These are phyloP conservation scores for Crypturellus undulatus DNA, from an alignment of 2,113 vertebrate species.

Conservation along the genomic window DNA sequence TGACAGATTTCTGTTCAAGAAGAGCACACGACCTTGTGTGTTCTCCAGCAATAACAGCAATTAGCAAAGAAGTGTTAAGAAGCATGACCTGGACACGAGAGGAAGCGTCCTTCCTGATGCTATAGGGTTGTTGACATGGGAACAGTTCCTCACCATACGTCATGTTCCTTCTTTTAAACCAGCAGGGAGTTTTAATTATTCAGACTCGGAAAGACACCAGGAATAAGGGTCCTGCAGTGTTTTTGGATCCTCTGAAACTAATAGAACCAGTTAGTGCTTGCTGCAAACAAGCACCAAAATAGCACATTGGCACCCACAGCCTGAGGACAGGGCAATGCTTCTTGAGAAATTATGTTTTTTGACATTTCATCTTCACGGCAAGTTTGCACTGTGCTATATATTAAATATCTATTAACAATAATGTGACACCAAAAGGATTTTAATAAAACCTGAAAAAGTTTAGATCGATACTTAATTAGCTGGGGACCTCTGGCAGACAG, in stretches of 20 bases:
- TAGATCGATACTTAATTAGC: background rate
- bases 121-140: slow-evolving; percentile 31
- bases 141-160: background rate
- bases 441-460: background rate
- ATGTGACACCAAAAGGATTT: background rate
- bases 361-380: background rate
- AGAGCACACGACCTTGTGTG: background rate
- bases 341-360: background rate
- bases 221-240: background rate
- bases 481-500: background rate
- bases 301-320: fast-evolving
- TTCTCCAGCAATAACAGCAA: fast-evolving
- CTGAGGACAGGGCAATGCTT: background rate
- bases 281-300: background rate
- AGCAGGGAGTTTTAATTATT: background rate
- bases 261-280: fast-evolving
- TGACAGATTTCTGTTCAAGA: background rate
- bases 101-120: background rate
- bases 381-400: background rate
- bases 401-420: background rate
- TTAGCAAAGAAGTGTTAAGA: background rate
- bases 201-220: background rate
- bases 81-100: background rate
- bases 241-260: background rate
- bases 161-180: background rate